A percentile compares a stretch with the other conserved stretches of the same genome.
Conservation (phyloP, 1,140 invertebrate species). For the Aphelinus certus region DNA sequence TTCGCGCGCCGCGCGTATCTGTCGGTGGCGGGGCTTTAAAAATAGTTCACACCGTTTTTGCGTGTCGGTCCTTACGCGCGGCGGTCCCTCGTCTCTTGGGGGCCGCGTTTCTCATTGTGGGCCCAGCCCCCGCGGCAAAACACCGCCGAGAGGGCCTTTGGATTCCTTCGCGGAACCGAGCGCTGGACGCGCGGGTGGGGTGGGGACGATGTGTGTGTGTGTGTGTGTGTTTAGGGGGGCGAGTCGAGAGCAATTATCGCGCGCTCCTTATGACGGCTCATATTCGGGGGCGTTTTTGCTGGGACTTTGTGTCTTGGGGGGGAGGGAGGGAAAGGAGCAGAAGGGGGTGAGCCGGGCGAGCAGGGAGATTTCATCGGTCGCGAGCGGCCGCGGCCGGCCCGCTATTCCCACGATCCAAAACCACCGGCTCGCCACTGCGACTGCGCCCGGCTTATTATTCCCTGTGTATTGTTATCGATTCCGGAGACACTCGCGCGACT, state of each 20-base stretch:
- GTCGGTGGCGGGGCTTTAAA: background rate
- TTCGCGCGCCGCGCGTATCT: constrained; percentile 6
- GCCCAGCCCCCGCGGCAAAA: constrained; percentile 39
- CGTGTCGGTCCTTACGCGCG: constrained; percentile 22
- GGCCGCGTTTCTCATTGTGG: too few relatives aligned
- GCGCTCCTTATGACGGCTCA: constrained; percentile 49
- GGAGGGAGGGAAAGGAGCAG: too few relatives aligned
- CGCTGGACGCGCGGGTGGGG: constrained; percentile 32
- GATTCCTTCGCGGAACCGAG: constrained; percentile 62
- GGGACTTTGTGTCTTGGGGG: too few relatives aligned
- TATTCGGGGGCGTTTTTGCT: constrained; percentile 48
- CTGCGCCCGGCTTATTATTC: constrained; percentile 19
- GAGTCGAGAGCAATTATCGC: too few relatives aligned
- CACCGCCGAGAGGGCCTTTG: constrained; percentile 35
- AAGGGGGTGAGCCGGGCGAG: background rate
- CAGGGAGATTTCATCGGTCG: background rate
- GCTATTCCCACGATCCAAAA: constrained; percentile 31
- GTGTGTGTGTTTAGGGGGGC: background rate
- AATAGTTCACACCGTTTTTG: constrained; percentile 38
- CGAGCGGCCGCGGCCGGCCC: constrained; percentile 3
- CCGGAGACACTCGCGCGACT: constrained; percentile 5
- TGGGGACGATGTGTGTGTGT: constrained; percentile 51
- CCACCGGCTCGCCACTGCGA: too few relatives aligned
- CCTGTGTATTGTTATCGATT: constrained; percentile 34
- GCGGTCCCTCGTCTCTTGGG: constrained; percentile 18